Evolutionary conservation across 1,140 invertebrate genomes (phyloP).

Genomic region (Tetramorium alpestre): DNA sequence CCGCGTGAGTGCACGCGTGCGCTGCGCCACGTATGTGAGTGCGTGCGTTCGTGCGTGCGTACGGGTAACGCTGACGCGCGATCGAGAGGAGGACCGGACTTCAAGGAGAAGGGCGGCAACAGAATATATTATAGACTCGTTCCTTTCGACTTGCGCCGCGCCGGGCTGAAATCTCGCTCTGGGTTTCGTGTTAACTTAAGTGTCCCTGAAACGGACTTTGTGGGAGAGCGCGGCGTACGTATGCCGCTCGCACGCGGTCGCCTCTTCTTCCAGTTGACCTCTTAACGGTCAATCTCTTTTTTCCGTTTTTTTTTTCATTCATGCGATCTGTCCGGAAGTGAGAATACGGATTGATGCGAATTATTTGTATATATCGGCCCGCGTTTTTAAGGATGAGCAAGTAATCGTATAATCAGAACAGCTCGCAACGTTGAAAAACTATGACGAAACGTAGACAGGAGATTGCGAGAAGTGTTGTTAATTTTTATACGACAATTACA

Average conservation of each 20-base stretch:
- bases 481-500: not conserved
- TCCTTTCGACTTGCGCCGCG: conserved; percentile 69
- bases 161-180: conserved; percentile 64
- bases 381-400: not conserved
- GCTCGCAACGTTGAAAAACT: not conserved
- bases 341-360: not conserved
- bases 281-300: conserved; percentile 33
- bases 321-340: not conserved
- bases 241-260: not conserved
- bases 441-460: not conserved
- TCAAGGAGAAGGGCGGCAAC: conserved; percentile 62
- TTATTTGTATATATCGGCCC: not conserved
- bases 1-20: conserved; percentile 22
- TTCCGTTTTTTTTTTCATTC: conserved; percentile 7
- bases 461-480: not conserved
- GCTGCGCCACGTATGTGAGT: not conserved
- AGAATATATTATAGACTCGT: conserved; percentile 78
- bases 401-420: too few relatives aligned
- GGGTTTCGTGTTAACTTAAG: conserved; percentile 68
- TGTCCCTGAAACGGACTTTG: conserved; percentile 58
- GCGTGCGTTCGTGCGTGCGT: not conserved
- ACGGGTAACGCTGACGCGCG: conserved; percentile 45
- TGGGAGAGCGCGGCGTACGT: conserved; percentile 39
- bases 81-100: conserved; percentile 61
- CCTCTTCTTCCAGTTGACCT: conserved; percentile 40